Evolutionary conservation across 2,113 vertebrate species (phyloP), one percentile per base, ranked within the genome.

Genomic region (Neopipo cinnamomea): DNA sequence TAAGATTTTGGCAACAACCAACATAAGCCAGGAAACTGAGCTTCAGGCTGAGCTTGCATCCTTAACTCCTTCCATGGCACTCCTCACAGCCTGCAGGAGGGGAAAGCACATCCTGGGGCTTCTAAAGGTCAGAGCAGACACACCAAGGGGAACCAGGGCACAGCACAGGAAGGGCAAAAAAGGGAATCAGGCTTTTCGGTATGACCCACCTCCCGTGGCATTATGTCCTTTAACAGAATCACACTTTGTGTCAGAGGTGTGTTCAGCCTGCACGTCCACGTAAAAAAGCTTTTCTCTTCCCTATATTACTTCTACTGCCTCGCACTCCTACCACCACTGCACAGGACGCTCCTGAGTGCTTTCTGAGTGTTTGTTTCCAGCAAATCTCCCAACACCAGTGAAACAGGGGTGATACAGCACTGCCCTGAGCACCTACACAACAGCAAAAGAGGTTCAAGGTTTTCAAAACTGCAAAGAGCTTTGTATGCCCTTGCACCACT

Each of bases 1-100:
- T 91, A 97, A 95, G 92, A 90, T 95, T 97, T 97, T 96, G 96
- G 96, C 95, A 96, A 95, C 55, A 39, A 42, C 58, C 88, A 90
- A 53, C 37, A 23, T 17, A 88, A 58, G 37, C 58, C 89, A 75
- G 87, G 85, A 95, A 97, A 71, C 21, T 1, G 17, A 91, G 62
- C 79, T 96, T 49, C 81, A 71, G 82, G 85, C 66, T 95, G 71
- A 85, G 62, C 80, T 71, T n/a, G 20, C 27, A 21, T 63, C 94
- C 91, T 92, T 94, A 88, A 89, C 88, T 94, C 92, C 81, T 94
- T 92, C 59, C 41, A 14, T 0, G 0, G 92, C 2, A 7, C 79
- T 83, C 15, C 0, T 42, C 1, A 1, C 16, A 7, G 62, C 41
- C 85, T 56, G 49, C 31, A 22, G 59, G 72, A 25, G 55, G 19